Evolutionary conservation across 2,797 vertebrate genomes (phyloP), one percentile per base, ranked within the genome.

Genomic region (Melanotaenia parkinsoni): DNA sequence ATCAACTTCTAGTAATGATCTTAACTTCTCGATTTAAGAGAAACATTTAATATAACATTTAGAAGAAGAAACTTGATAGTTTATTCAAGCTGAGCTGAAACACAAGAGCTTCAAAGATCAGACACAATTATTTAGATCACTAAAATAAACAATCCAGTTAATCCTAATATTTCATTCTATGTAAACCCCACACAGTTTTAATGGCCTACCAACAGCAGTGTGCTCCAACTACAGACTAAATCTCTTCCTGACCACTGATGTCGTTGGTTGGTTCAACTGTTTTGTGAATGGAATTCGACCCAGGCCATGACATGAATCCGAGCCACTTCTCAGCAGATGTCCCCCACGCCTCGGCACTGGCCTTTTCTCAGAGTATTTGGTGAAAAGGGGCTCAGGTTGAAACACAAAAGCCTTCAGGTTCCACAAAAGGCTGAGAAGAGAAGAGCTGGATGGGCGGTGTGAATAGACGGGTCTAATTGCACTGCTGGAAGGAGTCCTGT

Each of bases 291-390:
- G 84, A 84, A 84, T 68, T 80, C 76, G 85, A 90, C 83, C 87
- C 67, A 47, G 57, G 32, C 72, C 73, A 72, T 63, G 79, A 89
- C 86, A 89, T 78, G 80, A 89, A 85, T 84, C 83, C 74, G 80
- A 78, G 83, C 60, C 85, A 78, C 90, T 90, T 90, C 77, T 90
- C 71, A 89, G 91, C 91, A 93, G 85, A 93, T 89, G 90, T 91
- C 88, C 77, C 79, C 80, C 78, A 77, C 78, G 64, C 82, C 59
- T 73, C 82, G 78, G 88, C 78, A 80, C 58, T 56, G 86, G 87
- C 73, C 88, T 87, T 88, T 86, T 88, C 88, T 91, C 84, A 80
- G 72, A 74, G 79, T n/a, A 57, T 57, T 60, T 12, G 60, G 70
- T 89, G 80, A 88, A 88, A 88, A 80, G 79, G 45, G 73, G 78